Percentiles rank a stretch among this genome's conserved stretches.
These are phyloP conservation scores for Scolopax mira DNA, from an alignment of 2,113 vertebrate species.

Conservation along the genomic window DNA sequence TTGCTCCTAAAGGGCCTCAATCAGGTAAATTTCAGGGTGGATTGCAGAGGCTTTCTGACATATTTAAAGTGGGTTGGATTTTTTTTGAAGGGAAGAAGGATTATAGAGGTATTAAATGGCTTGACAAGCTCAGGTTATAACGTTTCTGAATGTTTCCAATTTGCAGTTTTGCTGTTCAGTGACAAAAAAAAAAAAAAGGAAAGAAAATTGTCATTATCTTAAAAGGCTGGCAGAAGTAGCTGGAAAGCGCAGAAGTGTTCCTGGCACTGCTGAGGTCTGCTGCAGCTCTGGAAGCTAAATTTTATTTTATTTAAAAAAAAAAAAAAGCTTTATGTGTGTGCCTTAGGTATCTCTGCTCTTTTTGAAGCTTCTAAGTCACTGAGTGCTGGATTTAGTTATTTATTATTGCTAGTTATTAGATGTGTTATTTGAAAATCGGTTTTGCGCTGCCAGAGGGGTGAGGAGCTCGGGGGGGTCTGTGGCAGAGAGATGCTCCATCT, in stretches of 20 bases:
- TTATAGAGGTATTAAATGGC: background rate
- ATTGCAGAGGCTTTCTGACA: background rate
- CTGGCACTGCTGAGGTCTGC: background rate
- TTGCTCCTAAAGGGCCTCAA: background rate
- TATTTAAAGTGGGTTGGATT: background rate
- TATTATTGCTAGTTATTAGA: background rate
- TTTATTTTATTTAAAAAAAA: background rate
- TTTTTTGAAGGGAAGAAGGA: background rate
- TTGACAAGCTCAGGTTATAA: background rate
- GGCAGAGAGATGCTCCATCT: background rate
- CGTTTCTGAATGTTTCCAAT: background rate
- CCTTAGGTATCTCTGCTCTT: background rate
- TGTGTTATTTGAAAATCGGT: background rate
- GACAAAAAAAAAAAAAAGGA: background rate
- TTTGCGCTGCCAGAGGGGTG: accelerated
- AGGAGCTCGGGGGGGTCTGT: accelerated
- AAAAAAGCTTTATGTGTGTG: background rate
- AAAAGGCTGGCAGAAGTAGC: background rate
- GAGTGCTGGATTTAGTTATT: background rate
- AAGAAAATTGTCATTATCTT: background rate
- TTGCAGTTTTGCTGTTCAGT: background rate
- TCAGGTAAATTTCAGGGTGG: background rate
- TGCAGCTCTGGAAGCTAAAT: background rate
- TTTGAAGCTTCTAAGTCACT: background rate
- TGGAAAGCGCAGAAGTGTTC: background rate